Base-by-base conservation (phyloP, 2,888 invertebrate genomes). In the Pediacus dermestoides region DNA sequence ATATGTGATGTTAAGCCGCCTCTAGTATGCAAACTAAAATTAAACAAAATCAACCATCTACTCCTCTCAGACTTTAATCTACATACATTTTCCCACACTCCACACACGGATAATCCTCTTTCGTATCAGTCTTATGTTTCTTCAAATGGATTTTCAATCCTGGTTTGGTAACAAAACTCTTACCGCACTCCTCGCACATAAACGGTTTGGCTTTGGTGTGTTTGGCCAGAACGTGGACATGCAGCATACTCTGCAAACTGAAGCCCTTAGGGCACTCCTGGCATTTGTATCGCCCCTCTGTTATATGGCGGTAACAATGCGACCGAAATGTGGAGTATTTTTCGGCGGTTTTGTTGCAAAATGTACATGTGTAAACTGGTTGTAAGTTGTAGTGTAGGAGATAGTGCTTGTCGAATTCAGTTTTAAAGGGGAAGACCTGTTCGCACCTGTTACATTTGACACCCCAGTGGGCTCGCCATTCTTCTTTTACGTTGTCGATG, bases 261-360 rank as follows among this genome's bases (percentile, higher is more conserved):
- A 77, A 79, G 1, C 71, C 63, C 52, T 74, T 74, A 13, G 64
- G 62, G 60, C 78, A 79, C 27, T 71, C 67, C 25, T 73, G 70
- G 57, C 78, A 79, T 55, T 71, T 74, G 57, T 72, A 76, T 63
- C 73, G 70, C 35, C 74, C 70, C 57, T 75, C 77, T 11, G 70
- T 70, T 25, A 76, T 70, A 54, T 80, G 79, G 37, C 74, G 63
- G 53, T 78, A 74, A 61, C 76, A 76, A 56, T 80, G 79, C 26
- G 72, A 66, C 9, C 73, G 67, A 51, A 78, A 77, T 16, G 70
- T 61, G 1, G 69, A 63, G 58, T 78, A 79, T 49, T 75, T 75
- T 11, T 73, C 71, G 52, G 70, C 73, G 37, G 72, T 68, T 50
- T 76, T 76, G 38, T 71, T 70, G 54, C 79, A 80, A 49, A 74